These are phyloP conservation scores for Galerucella calmariensis DNA, from an alignment of 2,888 invertebrate species.

Conservation along the genomic window DNA sequence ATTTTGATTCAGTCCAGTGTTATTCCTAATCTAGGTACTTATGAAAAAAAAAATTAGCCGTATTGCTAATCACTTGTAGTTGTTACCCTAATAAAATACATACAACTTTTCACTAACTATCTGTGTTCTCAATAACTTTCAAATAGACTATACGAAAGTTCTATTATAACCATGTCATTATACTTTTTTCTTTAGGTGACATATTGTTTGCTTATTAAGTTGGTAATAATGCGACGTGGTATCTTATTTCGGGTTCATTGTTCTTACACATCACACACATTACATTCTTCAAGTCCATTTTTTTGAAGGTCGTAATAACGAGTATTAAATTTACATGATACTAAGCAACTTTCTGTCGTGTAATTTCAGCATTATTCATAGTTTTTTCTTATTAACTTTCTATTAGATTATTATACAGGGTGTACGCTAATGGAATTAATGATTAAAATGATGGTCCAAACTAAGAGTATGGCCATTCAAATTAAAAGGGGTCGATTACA, in stretches of 20 bases:
- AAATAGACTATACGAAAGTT: too few species aligned
- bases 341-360: conserved; percentile 1
- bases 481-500: too few species aligned
- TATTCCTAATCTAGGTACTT: too few species aligned
- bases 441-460: too few species aligned
- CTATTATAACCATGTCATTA: conserved; percentile 7
- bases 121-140: too few species aligned
- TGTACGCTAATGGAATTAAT: background rate
- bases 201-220: conserved; percentile 21
- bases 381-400: background rate
- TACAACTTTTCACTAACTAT: too few species aligned
- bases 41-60: too few species aligned
- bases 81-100: too few species aligned
- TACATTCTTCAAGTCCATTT: background rate
- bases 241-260: conserved; percentile 11
- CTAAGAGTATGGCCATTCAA: too few species aligned
- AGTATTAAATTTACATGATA: background rate
- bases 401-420: background rate
- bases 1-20: too few species aligned
- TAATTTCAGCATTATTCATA: background rate
- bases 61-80: too few species aligned
- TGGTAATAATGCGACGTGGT: background rate
- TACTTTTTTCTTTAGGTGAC: conserved; percentile 6
- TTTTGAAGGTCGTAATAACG: background rate
- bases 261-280: background rate